A percentile compares a stretch with the other conserved stretches of the same genome.
These are phyloP conservation scores for Hydrozoanthus tunicans DNA, from an alignment of 64 coral and sea anemone genomes.

Conservation along the genomic window DNA sequence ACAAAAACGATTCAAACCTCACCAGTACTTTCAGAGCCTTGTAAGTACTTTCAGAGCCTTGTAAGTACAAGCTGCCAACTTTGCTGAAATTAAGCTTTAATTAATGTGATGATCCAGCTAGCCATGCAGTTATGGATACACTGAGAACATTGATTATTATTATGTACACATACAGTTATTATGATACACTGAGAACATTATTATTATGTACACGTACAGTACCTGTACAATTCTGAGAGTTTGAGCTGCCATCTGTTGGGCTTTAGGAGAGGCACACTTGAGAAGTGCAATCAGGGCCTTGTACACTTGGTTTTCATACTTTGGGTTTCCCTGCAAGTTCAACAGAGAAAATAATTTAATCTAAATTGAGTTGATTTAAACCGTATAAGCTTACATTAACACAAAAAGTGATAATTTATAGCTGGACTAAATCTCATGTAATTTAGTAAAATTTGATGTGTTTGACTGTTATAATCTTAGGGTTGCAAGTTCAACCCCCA, in stretches of 20 bases:
- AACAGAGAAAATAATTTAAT: background rate
- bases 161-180: too few relatives aligned
- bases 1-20: too few relatives aligned
- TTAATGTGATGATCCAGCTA: background rate
- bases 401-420: too few relatives aligned
- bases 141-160: background rate
- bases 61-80: too few relatives aligned
- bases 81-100: too few relatives aligned
- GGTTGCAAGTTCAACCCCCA: too few relatives aligned
- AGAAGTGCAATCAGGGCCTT: conserved; percentile 93
- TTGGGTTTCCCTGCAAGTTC: conserved; percentile 83
- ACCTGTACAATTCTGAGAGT: conserved; percentile 98
- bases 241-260: conserved; percentile 98
- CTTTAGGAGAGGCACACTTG: conserved; percentile 93
- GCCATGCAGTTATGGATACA: background rate
- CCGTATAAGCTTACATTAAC: too few relatives aligned
- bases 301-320: conserved; percentile 96
- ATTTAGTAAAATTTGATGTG: too few relatives aligned
- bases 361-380: background rate
- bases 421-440: too few relatives aligned
- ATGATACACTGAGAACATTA: background rate
- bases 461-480: too few relatives aligned
- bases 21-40: too few relatives aligned
- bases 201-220: background rate
- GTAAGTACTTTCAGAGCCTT: too few relatives aligned